Conservation (phyloP, 2,113 vertebrate genomes). For the Antechinus flavipes region DNA sequence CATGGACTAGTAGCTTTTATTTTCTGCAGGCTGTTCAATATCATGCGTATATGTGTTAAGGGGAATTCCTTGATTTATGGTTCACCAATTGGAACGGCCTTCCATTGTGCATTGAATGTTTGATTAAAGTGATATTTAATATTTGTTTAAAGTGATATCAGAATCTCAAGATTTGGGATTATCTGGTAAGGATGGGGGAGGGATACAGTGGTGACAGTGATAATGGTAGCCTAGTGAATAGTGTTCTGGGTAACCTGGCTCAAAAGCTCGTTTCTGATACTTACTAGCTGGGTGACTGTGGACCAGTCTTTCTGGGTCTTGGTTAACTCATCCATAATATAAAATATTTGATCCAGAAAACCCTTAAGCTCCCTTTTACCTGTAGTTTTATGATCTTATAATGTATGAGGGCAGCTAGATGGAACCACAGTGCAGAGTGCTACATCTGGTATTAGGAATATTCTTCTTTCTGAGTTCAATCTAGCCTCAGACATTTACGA, state of each 20-base stretch:
- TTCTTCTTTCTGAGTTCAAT: not conserved
- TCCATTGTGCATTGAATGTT: not conserved
- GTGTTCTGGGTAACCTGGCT: not conserved
- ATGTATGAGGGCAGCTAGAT: not conserved
- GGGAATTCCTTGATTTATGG: not conserved
- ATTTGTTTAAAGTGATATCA: not conserved
- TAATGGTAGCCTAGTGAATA: not conserved
- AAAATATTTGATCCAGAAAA: not conserved
- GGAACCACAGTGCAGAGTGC: not conserved
- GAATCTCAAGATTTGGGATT: not conserved
- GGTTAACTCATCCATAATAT: not conserved
- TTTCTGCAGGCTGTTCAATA: not conserved
- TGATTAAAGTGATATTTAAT: not conserved
- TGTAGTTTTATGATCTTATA: not conserved
- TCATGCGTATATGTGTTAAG: not conserved
- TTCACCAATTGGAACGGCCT: not conserved
- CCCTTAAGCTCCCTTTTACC: not conserved
- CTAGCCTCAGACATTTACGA: not conserved
- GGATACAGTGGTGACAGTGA: not conserved
- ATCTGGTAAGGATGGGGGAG: not conserved
- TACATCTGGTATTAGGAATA: not conserved
- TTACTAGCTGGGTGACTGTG: not conserved
- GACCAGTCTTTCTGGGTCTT: not conserved
- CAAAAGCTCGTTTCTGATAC: not conserved
- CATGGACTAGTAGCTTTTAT: not conserved